Evolutionary conservation across 2,888 invertebrate species (phyloP).

Genomic region (Yponomeuta evonymella): DNA sequence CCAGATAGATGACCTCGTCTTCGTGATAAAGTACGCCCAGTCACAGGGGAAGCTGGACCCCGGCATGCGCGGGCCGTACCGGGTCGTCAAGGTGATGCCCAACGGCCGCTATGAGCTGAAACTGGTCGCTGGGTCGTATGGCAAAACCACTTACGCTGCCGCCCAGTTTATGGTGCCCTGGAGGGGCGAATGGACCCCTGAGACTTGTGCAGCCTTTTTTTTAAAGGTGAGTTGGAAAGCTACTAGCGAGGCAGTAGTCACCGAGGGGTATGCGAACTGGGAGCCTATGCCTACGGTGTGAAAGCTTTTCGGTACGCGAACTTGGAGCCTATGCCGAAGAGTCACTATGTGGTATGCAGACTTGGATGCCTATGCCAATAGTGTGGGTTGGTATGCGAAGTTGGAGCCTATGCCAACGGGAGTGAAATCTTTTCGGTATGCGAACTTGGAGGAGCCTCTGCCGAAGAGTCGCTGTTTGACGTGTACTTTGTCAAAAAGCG

Average conservation of each 20-base stretch:
- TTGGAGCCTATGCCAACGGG: not conserved
- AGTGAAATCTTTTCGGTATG: no score
- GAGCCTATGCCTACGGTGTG: not conserved
- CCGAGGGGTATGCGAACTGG: not conserved
- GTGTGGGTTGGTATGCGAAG: constrained; percentile 1
- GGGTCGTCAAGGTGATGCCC: constrained; percentile 15
- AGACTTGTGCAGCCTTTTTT: constrained; percentile 11
- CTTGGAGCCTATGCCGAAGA: not conserved
- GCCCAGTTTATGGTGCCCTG: constrained; percentile 24
- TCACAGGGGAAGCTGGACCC: constrained; percentile 19
- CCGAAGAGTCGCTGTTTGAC: no score
- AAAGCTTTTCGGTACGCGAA: constrained; percentile 2
- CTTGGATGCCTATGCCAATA: not conserved
- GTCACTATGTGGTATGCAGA: not conserved
- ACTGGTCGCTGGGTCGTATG: constrained; percentile 17
- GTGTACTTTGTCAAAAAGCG: no score
- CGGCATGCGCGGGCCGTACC: constrained; percentile 21
- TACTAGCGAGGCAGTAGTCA: not conserved
- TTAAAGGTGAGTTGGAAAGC: constrained; percentile 7
- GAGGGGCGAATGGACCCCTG: constrained; percentile 20
- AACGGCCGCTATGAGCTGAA: constrained; percentile 20
- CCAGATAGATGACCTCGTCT: constrained; percentile 15
- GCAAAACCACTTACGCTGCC: constrained; percentile 21
- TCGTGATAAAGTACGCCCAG: constrained; percentile 18
- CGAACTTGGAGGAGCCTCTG: no score